These are phyloP conservation scores for Gastrophysa polygoni DNA, from an alignment of 2,888 invertebrate genomes.

Conservation along the genomic window DNA sequence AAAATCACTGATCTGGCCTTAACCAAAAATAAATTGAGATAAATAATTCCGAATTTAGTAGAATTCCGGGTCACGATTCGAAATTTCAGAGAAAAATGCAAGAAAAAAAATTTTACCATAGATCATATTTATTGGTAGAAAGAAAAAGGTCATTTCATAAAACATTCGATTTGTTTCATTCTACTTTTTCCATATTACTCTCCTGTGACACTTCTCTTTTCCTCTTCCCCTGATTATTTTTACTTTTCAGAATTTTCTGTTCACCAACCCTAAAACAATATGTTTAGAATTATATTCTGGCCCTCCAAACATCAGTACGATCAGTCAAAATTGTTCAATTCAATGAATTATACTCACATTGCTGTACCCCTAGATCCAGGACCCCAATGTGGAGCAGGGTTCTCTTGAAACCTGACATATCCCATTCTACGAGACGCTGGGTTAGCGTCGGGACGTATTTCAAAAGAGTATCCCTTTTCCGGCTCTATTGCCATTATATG, in stretches of 20 bases:
- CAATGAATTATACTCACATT: constrained; percentile 64
- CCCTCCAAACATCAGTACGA: not conserved
- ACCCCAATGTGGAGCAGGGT: constrained; percentile 90
- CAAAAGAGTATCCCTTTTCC: constrained; percentile 60
- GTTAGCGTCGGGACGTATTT: constrained; percentile 73
- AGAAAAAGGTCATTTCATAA: not conserved
- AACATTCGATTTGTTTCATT: not conserved
- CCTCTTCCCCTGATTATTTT: constrained; percentile 72
- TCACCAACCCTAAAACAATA: constrained; percentile 63
- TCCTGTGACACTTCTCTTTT: constrained; percentile 49
- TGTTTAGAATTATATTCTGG: too few species aligned
- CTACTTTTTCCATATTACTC: not conserved
- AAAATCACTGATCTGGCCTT: too few species aligned
- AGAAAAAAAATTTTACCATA: too few species aligned
- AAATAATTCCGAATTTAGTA: too few species aligned
- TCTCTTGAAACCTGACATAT: constrained; percentile 81
- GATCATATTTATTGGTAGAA: too few species aligned
- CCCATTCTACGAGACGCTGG: constrained; percentile 77
- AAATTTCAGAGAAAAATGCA: too few species aligned
- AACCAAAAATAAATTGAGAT: too few species aligned
- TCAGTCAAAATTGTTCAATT: not conserved
- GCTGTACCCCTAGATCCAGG: constrained; percentile 82
- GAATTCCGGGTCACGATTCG: too few species aligned
- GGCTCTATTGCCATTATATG: constrained; percentile 65
- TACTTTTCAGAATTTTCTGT: constrained; percentile 66